Conservation (phyloP, 2,888 invertebrate genomes). For the Anodontia alba region DNA sequence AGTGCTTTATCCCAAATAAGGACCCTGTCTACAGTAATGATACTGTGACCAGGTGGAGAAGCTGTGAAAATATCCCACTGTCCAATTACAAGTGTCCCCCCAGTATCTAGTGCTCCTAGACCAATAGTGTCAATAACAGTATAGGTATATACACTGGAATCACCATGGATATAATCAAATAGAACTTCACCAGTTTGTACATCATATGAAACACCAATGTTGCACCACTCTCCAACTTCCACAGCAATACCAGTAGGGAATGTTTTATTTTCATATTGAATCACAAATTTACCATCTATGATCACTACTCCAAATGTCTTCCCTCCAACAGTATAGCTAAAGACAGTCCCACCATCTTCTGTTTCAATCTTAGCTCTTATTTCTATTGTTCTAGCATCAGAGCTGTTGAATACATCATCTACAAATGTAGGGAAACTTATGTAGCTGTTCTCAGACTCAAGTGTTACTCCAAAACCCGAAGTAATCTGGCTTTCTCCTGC, state of each 20-base stretch:
- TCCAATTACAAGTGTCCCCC: slow-evolving; percentile 33
- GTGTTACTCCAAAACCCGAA: slow-evolving; percentile 32
- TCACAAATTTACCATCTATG: slow-evolving; percentile 34
- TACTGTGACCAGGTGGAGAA: not conserved
- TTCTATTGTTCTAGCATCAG: slow-evolving; percentile 25
- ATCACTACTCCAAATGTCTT: slow-evolving; percentile 46
- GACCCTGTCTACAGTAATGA: slow-evolving; percentile 27
- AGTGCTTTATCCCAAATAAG: slow-evolving; percentile 19
- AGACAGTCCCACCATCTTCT: slow-evolving; percentile 34
- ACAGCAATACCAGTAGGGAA: slow-evolving; percentile 56
- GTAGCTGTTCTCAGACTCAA: slow-evolving; percentile 28
- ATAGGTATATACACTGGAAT: not conserved
- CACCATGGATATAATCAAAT: slow-evolving; percentile 43
- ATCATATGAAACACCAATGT: slow-evolving; percentile 52
- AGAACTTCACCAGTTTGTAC: slow-evolving; percentile 31
- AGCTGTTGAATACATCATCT: slow-evolving; percentile 26
- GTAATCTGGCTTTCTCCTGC: slow-evolving; percentile 36
- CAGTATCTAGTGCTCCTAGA: not conserved
- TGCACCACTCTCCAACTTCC: slow-evolving; percentile 60
- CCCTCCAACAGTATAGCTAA: slow-evolving; percentile 34
- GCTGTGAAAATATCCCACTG: slow-evolving; percentile 43
- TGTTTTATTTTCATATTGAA: slow-evolving; percentile 39
- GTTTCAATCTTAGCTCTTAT: slow-evolving; percentile 38
- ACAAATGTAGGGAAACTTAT: slow-evolving; percentile 27
- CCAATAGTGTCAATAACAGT: not conserved